These are phyloP conservation scores for Parochlus steinenii DNA, from an alignment of 2,888 invertebrate species.

Conservation along the genomic window DNA sequence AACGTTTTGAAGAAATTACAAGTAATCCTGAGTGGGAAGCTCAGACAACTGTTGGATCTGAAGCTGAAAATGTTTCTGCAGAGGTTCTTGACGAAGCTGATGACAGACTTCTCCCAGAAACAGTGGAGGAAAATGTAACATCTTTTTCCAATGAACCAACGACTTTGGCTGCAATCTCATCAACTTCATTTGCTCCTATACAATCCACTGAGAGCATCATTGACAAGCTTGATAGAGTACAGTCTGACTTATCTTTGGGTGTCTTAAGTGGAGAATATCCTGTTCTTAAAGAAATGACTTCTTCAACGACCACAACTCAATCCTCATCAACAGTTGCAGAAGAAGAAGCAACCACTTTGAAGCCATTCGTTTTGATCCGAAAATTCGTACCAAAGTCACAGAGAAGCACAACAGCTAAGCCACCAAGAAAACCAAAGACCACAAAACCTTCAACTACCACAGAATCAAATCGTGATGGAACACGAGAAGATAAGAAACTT, in stretches of 20 bases:
- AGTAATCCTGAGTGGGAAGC: constrained; percentile 12
- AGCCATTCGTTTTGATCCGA: constrained; percentile 41
- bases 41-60: constrained; percentile 5
- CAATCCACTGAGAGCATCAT: constrained; percentile 70
- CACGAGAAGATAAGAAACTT: constrained; percentile 22
- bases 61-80: constrained; percentile 4
- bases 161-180: constrained; percentile 18
- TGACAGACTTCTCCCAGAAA: neutral
- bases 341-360: constrained; percentile 31
- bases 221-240: constrained; percentile 69
- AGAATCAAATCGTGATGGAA: constrained; percentile 10
- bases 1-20: constrained; percentile 15
- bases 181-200: constrained; percentile 22
- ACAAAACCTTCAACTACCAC: constrained; percentile 15
- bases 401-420: constrained; percentile 26
- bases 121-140: neutral
- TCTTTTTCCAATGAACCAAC: constrained; percentile 6
- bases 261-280: constrained; percentile 56
- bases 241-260: constrained; percentile 66
- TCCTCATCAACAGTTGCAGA: too few relatives aligned
- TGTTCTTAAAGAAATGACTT: constrained; percentile 49
- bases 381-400: constrained; percentile 41
- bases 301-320: constrained; percentile 42
- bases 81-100: constrained; percentile 2
- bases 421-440: constrained; percentile 22